phyloP scores from a whole-genome alignment of 1,140 invertebrate genomes.

The Bombus cullumanus region DNA sequence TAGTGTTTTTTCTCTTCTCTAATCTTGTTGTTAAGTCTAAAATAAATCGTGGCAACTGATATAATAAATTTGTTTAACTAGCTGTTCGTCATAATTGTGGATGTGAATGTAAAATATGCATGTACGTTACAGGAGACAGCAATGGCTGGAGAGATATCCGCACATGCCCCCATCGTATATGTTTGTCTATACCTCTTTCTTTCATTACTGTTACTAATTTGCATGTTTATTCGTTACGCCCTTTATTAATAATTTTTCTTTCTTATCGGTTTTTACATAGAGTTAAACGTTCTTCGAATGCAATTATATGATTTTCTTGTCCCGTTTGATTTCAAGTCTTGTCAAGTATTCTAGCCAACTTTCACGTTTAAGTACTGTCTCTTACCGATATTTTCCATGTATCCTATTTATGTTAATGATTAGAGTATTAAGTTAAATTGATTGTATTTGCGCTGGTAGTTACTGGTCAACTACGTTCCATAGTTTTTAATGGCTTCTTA shows the following conservation, averaged over 20 bases:
- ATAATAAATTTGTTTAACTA: constrained; percentile 44
- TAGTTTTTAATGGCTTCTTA: constrained; percentile 31
- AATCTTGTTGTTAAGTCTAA: constrained; percentile 40
- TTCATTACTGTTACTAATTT: constrained; percentile 69
- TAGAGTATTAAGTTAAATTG: constrained; percentile 24
- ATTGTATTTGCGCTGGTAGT: constrained; percentile 12
- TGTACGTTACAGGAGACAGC: constrained; percentile 78
- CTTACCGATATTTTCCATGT: not conserved
- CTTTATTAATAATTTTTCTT: constrained; percentile 39
- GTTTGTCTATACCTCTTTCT: constrained; percentile 77
- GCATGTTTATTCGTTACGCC: constrained; percentile 61
- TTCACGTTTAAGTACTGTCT: not conserved
- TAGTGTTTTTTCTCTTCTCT: constrained; percentile 27
- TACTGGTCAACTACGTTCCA: not conserved
- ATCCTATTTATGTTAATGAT: not conserved
- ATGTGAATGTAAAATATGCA: constrained; percentile 65
- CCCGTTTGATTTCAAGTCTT: not conserved
- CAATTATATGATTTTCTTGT: not conserved
- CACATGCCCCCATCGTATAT: constrained; percentile 77
- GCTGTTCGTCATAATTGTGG: constrained; percentile 38
- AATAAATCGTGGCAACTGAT: constrained; percentile 36
- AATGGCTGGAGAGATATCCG: constrained; percentile 77
- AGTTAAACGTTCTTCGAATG: constrained; percentile 38
- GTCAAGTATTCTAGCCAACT: constrained; percentile 5
- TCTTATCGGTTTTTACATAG: not conserved